A percentile compares a stretch with the other conserved stretches of the same genome.
Evolutionary conservation across 92 coral and sea anemone genomes (phyloP).

Genomic region (Zoanthus sansibaricus): DNA sequence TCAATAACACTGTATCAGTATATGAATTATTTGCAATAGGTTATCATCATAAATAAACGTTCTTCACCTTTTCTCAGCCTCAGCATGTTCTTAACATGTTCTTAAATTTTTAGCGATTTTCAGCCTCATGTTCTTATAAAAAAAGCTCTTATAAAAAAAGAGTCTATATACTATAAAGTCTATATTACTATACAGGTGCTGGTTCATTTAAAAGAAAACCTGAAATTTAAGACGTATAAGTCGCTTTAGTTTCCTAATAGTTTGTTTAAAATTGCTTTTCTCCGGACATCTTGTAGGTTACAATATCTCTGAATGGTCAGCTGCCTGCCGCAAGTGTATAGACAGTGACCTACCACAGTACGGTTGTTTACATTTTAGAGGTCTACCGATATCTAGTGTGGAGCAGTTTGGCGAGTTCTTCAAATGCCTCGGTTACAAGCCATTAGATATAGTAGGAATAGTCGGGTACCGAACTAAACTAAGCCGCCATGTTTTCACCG

Average conservation of each 20-base stretch:
- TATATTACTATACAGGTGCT: no score
- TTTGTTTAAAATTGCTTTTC: neutral
- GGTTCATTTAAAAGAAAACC: no score
- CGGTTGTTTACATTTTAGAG: conserved; percentile 28
- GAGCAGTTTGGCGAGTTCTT: conserved; percentile 41
- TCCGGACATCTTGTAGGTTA: neutral
- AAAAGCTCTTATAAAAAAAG: no score
- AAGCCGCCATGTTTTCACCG: conserved; percentile 28
- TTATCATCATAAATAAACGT: no score
- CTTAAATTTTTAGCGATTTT: no score
- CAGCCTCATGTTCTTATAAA: no score
- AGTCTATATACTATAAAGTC: no score
- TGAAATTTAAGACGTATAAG: neutral
- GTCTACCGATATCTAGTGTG: conserved; percentile 25
- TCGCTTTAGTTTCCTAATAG: neutral
- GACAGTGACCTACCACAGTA: neutral
- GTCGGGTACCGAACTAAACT: conserved; percentile 29
- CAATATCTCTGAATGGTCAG: conserved; percentile 28
- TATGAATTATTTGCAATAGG: no score
- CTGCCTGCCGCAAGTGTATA: conserved; percentile 23
- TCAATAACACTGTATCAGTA: no score
- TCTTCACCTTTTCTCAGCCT: no score
- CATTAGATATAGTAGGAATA: conserved; percentile 29
- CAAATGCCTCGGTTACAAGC: conserved; percentile 21
- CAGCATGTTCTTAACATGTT: no score